phyloP scores from a whole-genome alignment of 2,888 invertebrate genomes.

The Micoletzkya japonica region DNA sequence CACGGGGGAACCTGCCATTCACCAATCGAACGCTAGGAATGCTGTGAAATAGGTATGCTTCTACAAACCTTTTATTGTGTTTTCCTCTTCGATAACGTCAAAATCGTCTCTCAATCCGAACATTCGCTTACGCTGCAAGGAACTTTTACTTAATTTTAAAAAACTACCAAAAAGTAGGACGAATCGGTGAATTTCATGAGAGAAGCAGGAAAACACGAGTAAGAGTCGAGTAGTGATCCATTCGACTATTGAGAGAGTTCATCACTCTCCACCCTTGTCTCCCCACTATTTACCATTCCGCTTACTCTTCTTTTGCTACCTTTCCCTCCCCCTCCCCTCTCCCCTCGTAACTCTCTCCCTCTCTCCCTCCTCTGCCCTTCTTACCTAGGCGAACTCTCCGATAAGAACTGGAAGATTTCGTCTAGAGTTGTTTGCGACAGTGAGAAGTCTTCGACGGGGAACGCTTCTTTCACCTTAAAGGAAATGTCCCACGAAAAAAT shows the following conservation, averaged over 20 bases:
- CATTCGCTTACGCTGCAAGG: background rate
- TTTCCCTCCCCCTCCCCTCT: background rate
- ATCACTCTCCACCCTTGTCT: background rate
- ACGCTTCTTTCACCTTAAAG: slow-evolving; percentile 36
- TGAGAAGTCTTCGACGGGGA: slow-evolving; percentile 47
- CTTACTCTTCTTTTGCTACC: background rate
- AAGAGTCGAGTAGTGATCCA: background rate
- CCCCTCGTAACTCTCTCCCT: background rate
- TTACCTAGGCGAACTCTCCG: slow-evolving; percentile 2
- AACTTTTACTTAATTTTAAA: too few species aligned
- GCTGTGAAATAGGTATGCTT: too few species aligned
- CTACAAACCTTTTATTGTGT: slow-evolving; percentile 17
- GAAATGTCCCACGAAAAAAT: too few species aligned
- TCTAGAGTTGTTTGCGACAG: slow-evolving; percentile 57
- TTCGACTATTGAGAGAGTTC: background rate
- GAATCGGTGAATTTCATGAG: too few species aligned
- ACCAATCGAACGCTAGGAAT: too few species aligned
- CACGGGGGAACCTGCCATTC: background rate
- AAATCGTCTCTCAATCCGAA: slow-evolving; percentile 28
- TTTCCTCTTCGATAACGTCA: slow-evolving; percentile 20
- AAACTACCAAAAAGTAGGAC: too few species aligned
- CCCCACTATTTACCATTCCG: background rate
- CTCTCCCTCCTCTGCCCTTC: background rate
- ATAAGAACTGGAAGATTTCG: slow-evolving; percentile 51
- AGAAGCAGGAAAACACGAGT: background rate